Evolutionary conservation across 2,888 invertebrate genomes (phyloP), one percentile per base, ranked within the genome.

Genomic region (Norana najaformis): DNA sequence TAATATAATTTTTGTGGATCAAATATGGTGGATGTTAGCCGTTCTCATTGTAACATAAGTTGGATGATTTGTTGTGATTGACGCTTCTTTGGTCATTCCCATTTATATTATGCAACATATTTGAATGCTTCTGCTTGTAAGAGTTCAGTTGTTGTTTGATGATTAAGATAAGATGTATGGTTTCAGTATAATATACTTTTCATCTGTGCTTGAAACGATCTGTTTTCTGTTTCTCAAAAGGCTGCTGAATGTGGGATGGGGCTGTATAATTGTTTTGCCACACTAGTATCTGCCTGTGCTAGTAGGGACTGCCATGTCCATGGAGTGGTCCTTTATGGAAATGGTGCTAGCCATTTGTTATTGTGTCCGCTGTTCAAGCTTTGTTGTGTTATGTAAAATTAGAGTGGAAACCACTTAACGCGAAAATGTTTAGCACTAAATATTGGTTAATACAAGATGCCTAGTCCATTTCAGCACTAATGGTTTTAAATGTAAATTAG

Each of bases 11-110:
- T n/a, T 11, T n/a, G 69, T 69, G 69, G 69, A 69, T n/a, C 69
- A 69, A 69, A 69, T n/a, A 69, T 69, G 69, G 69, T n/a, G 30
- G 13, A 69, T 69, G 69, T 69, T 69, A n/a, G 30, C 69, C n/a
- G 69, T 69, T 69, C 69, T 69, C 69, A n/a, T 69, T 69, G 69
- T 69, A 69, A 69, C 69, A 69, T 69, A n/a, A 69, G 30, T 69
- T 69, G 69, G 69, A 69, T 69, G 69, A 11, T 69, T 69, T 69
- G 69, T 69, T 69, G 69, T 69, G n/a, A 69, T 69, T 69, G 69
- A 4, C 69, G 1, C 69, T 69, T 69, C 69, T n/a, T 23, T 69
- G 30, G 69, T 69, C 69, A 69, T 69, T 69, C 69, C 69, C 69
- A 69, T 69, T 30, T 69, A 30, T n/a, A 69, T 69, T 69, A 69